These are phyloP conservation scores for Peromyscus eremicus DNA, from an alignment of 2,797 vertebrate species.

Conservation along the genomic window DNA sequence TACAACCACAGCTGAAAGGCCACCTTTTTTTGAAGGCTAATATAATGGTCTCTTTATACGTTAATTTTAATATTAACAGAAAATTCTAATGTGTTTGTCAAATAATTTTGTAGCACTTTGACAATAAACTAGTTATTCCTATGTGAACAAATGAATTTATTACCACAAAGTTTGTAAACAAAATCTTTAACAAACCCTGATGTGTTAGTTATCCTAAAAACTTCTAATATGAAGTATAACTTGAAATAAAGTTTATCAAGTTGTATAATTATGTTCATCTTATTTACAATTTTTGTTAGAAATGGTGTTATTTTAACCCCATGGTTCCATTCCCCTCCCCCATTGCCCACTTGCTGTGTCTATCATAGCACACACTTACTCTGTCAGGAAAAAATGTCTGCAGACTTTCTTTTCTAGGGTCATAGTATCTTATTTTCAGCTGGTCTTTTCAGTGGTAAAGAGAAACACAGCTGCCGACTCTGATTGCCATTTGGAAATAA, in stretches of 20 bases:
- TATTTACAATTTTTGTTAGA: slow-evolving; percentile 35
- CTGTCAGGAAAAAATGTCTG: slow-evolving; percentile 60
- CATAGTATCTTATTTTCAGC: slow-evolving; percentile 76
- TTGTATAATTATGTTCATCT: slow-evolving; percentile 23
- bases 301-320: slow-evolving; percentile 46
- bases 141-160: slow-evolving; percentile 60
- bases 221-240: slow-evolving; percentile 29
- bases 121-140: slow-evolving; percentile 3
- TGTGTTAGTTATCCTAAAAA: slow-evolving; percentile 39
- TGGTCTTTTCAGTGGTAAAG: slow-evolving; percentile 75
- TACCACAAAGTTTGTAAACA: background rate
- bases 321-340: background rate
- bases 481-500: slow-evolving; percentile 84
- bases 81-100: background rate
- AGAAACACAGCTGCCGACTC: slow-evolving; percentile 80
- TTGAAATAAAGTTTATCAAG: slow-evolving; percentile 63
- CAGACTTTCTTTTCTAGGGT: slow-evolving; percentile 61
- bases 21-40: slow-evolving; percentile 16
- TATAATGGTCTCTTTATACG: slow-evolving; percentile 4
- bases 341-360: background rate
- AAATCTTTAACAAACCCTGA: slow-evolving; percentile 27
- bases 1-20: background rate
- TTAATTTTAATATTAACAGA: slow-evolving; percentile 29
- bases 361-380: slow-evolving; percentile 62
- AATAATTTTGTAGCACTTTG: slow-evolving; percentile 19